phyloP scores from a whole-genome alignment of 2,888 invertebrate genomes.

The Abscondita cerata region DNA sequence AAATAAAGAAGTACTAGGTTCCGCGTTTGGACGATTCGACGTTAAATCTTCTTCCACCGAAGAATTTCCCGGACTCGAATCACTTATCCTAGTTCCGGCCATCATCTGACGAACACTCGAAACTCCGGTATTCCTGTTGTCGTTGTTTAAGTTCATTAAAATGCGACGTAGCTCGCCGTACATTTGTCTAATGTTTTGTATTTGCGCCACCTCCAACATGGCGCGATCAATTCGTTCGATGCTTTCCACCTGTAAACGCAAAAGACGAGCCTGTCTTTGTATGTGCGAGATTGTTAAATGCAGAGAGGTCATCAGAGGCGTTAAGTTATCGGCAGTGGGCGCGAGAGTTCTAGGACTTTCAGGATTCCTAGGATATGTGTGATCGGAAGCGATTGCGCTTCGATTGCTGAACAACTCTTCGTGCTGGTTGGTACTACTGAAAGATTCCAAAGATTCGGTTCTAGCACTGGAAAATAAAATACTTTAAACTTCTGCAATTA shows the following conservation, averaged over 20 bases:
- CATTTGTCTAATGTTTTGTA: constrained; percentile 68
- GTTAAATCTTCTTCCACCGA: constrained; percentile 41
- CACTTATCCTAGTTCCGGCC: constrained; percentile 58
- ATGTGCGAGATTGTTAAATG: constrained; percentile 56
- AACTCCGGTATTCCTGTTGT: constrained; percentile 55
- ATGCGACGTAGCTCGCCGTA: constrained; percentile 70
- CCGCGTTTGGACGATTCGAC: constrained; percentile 7
- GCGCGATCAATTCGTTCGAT: constrained; percentile 56
- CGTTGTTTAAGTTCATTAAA: constrained; percentile 60
- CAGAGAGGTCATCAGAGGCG: constrained; percentile 54
- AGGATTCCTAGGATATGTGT: constrained; percentile 51
- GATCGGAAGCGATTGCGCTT: constrained; percentile 47
- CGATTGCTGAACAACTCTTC: constrained; percentile 27
- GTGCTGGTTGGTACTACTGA: constrained; percentile 4
- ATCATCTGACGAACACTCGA: constrained; percentile 58
- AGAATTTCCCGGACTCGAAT: constrained; percentile 52
- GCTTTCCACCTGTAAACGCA: constrained; percentile 52
- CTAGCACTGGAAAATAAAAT: constrained; percentile 1
- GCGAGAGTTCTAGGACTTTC: constrained; percentile 36
- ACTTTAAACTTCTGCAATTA: background rate
- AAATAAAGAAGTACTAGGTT: too few species aligned
- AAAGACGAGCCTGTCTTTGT: constrained; percentile 53
- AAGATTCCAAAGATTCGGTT: constrained; percentile 15
- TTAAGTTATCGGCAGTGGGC: constrained; percentile 43
- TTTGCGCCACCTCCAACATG: constrained; percentile 57